A percentile compares a stretch with the other conserved stretches of the same genome.
Conservation (phyloP, 2,797 vertebrate genomes). For the Nannoperca australis region DNA sequence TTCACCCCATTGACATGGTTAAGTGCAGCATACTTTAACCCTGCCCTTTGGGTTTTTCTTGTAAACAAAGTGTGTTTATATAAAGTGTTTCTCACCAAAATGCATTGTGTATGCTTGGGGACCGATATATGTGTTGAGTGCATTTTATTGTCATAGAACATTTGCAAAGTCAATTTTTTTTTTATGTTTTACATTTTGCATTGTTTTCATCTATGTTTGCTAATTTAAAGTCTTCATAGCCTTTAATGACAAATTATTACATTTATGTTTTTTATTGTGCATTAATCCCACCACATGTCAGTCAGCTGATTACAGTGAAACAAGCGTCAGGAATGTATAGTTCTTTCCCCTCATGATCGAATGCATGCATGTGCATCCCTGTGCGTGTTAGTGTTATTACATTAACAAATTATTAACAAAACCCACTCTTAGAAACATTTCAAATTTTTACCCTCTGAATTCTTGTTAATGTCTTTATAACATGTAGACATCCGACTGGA, state of each 20-base stretch:
- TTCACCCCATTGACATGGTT: background rate
- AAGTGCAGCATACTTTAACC: background rate
- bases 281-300: too few species aligned
- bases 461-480: conserved; percentile 17
- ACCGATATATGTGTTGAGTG: background rate
- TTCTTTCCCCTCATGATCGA: background rate
- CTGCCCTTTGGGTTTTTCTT: background rate
- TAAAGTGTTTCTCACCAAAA: background rate
- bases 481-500: background rate
- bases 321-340: background rate
- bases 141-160: background rate
- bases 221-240: background rate
- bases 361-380: too few species aligned
- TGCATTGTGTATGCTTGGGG: background rate
- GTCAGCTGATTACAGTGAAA: background rate
- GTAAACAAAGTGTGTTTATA: background rate
- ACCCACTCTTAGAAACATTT: background rate
- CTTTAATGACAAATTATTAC: background rate
- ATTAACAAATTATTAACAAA: too few species aligned
- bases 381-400: too few species aligned
- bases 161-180: background rate
- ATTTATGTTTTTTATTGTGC: background rate
- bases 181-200: background rate
- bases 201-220: background rate
- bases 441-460: background rate